Conservation (phyloP, 2,113 vertebrate genomes). For the Dipodomys stephensi region DNA sequence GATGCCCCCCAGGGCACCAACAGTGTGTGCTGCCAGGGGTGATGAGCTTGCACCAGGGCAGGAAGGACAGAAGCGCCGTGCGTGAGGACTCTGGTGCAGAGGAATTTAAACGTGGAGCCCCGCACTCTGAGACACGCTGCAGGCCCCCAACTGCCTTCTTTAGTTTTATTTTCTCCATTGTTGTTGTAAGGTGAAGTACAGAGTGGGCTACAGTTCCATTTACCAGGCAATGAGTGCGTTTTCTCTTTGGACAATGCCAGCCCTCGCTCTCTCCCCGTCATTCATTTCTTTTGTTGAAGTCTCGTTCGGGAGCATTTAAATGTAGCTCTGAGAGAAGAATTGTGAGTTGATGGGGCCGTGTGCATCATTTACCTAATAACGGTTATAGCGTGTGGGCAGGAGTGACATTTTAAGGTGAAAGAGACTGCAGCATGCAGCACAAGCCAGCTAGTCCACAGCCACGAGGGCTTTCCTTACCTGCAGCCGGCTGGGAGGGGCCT, state of each 20-base stretch:
- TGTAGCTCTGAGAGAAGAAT: background rate
- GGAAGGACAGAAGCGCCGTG: no score
- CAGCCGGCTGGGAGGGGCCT: background rate
- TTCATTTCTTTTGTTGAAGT: background rate
- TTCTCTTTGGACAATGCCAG: no score
- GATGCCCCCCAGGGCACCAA: no score
- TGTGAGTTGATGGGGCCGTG: background rate
- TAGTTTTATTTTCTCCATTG: no score
- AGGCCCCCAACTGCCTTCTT: background rate
- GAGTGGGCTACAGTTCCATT: no score
- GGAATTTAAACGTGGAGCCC: background rate
- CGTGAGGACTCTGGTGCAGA: no score
- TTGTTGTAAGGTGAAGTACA: background rate
- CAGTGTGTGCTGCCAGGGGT: no score
- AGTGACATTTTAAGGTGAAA: background rate
- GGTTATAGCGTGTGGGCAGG: background rate
- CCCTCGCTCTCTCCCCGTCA: background rate
- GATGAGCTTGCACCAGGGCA: no score
- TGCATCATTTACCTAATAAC: background rate
- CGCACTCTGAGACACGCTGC: rapidly evolving
- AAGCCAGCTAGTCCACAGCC: no score
- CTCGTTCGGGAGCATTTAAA: background rate
- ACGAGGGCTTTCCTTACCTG: background rate
- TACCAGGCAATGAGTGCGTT: no score
- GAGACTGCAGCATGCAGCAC: background rate